Conservation (phyloP, 64 coral and sea anemone genomes). For the Montipora cactus region DNA sequence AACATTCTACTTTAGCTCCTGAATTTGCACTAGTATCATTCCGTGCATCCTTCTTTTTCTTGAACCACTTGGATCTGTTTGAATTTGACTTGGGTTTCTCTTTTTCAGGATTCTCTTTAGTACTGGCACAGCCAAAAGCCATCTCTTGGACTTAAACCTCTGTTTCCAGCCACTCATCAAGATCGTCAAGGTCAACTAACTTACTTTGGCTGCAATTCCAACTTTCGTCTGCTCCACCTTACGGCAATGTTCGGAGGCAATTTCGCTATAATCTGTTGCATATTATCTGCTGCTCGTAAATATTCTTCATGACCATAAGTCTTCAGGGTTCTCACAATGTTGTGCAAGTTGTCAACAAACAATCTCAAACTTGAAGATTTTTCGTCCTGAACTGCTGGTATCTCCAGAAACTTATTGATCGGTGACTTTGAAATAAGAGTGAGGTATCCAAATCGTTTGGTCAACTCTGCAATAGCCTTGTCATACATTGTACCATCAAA, state of each 20-base stretch:
- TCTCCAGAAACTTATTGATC: constrained; percentile 3
- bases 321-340: constrained; percentile 24
- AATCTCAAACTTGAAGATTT: background rate
- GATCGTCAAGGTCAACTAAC: background rate
- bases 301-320: constrained; percentile 27
- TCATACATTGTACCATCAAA: constrained; percentile 34
- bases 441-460: constrained; percentile 19
- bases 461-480: background rate
- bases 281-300: constrained; percentile 25
- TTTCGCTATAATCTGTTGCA: background rate
- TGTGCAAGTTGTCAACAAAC: constrained; percentile 30
- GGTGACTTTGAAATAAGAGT: constrained; percentile 11
- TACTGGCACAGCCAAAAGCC: background rate
- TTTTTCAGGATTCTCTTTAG: background rate
- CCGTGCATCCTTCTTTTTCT: background rate
- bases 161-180: constrained; percentile 28
- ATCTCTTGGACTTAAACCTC: constrained; percentile 33
- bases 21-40: background rate
- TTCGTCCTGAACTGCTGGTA: constrained; percentile 20
- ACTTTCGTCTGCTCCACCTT: constrained; percentile 11
- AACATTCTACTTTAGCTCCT: background rate
- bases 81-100: background rate
- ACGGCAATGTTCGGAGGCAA: background rate
- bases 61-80: background rate
- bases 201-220: constrained; percentile 6